These are phyloP conservation scores for Labrus mixtus DNA, from an alignment of 2,113 vertebrate genomes.

Conservation along the genomic window DNA sequence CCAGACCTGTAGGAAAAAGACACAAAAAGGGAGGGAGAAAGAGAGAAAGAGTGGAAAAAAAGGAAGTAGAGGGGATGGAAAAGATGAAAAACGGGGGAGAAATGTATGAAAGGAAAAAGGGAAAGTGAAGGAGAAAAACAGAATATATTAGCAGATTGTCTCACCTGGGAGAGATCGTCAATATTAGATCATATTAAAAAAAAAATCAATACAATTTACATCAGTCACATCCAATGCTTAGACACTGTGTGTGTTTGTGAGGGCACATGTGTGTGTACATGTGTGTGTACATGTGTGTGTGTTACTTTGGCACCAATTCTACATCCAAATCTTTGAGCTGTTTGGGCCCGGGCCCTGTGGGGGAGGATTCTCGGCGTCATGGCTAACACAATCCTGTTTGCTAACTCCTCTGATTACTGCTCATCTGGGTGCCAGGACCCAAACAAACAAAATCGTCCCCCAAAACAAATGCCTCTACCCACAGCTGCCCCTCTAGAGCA, in stretches of 20 bases:
- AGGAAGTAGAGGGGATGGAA: background rate
- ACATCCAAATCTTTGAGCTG: constrained; percentile 66
- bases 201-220: background rate
- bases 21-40: background rate
- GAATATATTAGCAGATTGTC: background rate
- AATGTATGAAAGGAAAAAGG: background rate
- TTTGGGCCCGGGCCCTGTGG: constrained; percentile 68
- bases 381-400: constrained; percentile 82
- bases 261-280: no score
- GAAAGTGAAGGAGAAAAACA: background rate
- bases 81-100: background rate
- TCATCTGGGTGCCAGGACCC: constrained; percentile 78
- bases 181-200: background rate
- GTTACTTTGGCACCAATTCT: constrained; percentile 48
- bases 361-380: constrained; percentile 72
- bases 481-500: constrained; percentile 59
- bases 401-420: constrained; percentile 83
- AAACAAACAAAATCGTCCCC: constrained; percentile 77
- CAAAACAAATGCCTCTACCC: constrained; percentile 73
- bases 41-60: background rate
- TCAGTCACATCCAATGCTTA: constrained; percentile 18
- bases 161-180: background rate
- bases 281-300: constrained; percentile 2
- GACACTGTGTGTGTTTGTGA: constrained; percentile 9
- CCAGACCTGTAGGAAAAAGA: constrained; percentile 86